phyloP scores from a whole-genome alignment of 2,888 invertebrate species.

The Leucoptera coffeella region DNA sequence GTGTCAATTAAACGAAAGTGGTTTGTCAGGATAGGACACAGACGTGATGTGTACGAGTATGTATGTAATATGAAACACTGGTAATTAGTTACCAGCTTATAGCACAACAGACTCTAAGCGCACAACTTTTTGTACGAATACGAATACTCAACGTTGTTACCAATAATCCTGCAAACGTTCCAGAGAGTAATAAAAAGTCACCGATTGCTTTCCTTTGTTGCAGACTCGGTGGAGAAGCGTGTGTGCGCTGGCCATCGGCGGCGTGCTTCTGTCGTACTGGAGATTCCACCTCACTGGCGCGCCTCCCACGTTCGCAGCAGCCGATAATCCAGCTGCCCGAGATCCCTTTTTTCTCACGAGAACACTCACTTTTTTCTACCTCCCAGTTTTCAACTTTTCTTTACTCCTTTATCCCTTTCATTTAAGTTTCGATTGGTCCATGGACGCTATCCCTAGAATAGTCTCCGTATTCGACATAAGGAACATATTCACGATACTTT shows the following conservation, averaged over 20 bases:
- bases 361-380: slow-evolving; percentile 83
- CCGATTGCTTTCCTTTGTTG: slow-evolving; percentile 37
- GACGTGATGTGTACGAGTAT: too few species aligned
- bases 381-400: slow-evolving; percentile 87
- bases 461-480: slow-evolving; percentile 71
- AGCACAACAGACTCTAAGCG: too few species aligned
- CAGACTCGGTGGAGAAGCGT: slow-evolving; percentile 69
- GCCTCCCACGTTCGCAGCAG: slow-evolving; percentile 79
- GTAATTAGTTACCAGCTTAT: too few species aligned
- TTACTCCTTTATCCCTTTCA: slow-evolving; percentile 80
- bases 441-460: slow-evolving; percentile 91
- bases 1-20: too few species aligned
- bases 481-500: slow-evolving; percentile 67
- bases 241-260: slow-evolving; percentile 60
- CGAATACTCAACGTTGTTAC: too few species aligned
- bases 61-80: too few species aligned
- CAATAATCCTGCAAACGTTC: too few species aligned
- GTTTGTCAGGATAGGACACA: too few species aligned
- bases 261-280: slow-evolving; percentile 64
- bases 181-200: too few species aligned
- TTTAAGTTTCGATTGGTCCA: slow-evolving; percentile 97
- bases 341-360: slow-evolving; percentile 74
- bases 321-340: slow-evolving; percentile 94
- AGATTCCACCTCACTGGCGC: slow-evolving; percentile 73
- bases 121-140: too few species aligned